A percentile compares a stretch with the other conserved stretches of the same genome.
Conservation (phyloP, 2,113 vertebrate genomes). For the Porphyrio hochstetteri region DNA sequence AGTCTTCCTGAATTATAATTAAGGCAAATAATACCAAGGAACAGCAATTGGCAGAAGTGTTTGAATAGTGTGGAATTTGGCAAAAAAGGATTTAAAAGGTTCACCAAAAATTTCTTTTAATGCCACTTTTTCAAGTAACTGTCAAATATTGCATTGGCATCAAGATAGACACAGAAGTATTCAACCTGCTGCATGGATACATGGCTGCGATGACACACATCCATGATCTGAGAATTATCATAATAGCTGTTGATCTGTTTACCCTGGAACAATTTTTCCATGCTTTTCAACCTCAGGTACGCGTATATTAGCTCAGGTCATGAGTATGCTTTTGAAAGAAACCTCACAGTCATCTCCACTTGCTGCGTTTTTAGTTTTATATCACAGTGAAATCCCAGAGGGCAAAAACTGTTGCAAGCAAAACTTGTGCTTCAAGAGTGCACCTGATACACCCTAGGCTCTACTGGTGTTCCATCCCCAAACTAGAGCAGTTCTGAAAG, state of each 20-base stretch:
- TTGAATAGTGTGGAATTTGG: background rate
- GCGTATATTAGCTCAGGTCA: background rate
- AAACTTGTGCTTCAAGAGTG: background rate
- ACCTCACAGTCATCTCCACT: background rate
- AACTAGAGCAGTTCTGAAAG: background rate
- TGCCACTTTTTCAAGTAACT: background rate
- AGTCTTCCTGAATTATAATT: background rate
- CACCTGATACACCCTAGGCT: background rate
- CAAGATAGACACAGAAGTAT: background rate
- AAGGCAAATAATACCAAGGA: background rate
- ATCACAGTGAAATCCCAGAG: background rate
- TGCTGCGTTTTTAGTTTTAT: background rate
- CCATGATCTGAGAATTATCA: background rate
- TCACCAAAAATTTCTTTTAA: accelerated
- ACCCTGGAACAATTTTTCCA: background rate
- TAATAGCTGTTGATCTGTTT: background rate
- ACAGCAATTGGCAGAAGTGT: background rate
- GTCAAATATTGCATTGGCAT: background rate
- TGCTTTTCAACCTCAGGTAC: background rate
- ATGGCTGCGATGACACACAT: background rate
- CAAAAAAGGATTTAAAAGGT: background rate
- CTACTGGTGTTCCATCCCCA: background rate
- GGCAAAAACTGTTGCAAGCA: background rate
- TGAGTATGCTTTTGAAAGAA: background rate
- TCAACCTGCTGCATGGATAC: background rate